Percentiles rank a stretch among this genome's conserved stretches.
Conservation (phyloP, 2,888 invertebrate genomes). For the Rhagium mordax region DNA sequence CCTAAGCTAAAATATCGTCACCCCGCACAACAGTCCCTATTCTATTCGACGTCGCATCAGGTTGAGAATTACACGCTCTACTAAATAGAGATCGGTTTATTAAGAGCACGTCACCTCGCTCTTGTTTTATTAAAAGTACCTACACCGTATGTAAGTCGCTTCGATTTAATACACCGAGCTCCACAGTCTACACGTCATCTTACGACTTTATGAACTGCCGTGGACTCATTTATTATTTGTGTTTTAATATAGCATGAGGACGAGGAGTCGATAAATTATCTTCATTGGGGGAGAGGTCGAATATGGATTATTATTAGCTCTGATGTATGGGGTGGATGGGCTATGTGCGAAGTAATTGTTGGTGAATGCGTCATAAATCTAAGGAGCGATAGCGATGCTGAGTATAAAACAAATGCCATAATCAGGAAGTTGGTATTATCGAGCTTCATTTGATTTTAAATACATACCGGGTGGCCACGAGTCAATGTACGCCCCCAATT, state of each 20-base stretch:
- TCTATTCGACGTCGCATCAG: conserved; percentile 59
- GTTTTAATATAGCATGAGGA: conserved; percentile 24
- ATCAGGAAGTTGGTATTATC: no score
- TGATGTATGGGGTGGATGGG: neutral
- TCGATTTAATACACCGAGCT: neutral
- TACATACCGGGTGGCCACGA: no score
- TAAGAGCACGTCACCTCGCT: conserved; percentile 57
- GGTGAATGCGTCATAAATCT: neutral
- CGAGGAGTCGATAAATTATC: conserved; percentile 17
- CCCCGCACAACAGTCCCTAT: conserved; percentile 30
- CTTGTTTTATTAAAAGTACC: conserved; percentile 58
- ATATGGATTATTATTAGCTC: conserved; percentile 15
- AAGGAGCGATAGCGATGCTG: neutral
- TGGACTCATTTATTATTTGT: conserved; percentile 15
- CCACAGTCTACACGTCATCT: neutral
- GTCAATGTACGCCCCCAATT: no score
- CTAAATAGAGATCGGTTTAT: conserved; percentile 56
- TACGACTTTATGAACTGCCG: conserved; percentile 14
- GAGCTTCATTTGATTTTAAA: no score
- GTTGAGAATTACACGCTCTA: conserved; percentile 59
- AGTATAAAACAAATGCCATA: no score
- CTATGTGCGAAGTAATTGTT: neutral
- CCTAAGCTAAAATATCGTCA: conserved; percentile 52
- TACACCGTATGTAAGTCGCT: neutral
- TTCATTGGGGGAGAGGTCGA: conserved; percentile 16